Conservation (phyloP, 2,113 vertebrate species). For the Protobothrops flavoviridis region DNA sequence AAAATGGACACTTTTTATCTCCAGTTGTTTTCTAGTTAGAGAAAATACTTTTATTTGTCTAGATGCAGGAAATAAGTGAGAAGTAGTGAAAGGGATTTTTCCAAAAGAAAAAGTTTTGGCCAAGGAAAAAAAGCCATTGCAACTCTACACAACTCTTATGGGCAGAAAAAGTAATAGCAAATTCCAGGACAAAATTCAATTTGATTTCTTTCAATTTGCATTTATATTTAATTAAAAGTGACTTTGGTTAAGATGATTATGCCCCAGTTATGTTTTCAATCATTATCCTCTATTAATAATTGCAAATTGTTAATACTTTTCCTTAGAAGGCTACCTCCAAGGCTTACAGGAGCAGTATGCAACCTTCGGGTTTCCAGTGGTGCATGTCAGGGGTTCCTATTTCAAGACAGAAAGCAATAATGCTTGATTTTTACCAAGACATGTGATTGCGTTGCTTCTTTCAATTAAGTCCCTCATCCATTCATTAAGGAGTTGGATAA, state of each 20-base stretch:
- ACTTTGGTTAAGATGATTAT: neutral
- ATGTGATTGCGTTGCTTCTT: constrained; percentile 35
- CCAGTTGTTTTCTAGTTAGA: no score
- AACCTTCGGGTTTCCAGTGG: neutral
- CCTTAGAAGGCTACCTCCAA: neutral
- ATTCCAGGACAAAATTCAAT: neutral
- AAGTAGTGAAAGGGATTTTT: neutral
- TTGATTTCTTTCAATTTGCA: neutral
- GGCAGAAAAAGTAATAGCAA: neutral
- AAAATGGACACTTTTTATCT: neutral
- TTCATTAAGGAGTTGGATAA: neutral
- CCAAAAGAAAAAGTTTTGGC: neutral
- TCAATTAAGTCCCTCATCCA: constrained; percentile 30
- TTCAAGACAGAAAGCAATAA: neutral
- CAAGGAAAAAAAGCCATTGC: neutral
- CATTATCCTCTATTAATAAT: neutral
- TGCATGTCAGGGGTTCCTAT: neutral
- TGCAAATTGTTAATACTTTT: neutral
- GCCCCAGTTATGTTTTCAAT: neutral
- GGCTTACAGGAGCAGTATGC: neutral
- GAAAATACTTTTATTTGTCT: neutral
- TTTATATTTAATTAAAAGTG: neutral
- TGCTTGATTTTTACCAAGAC: neutral
- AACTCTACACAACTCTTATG: neutral
- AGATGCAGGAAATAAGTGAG: neutral